These are phyloP conservation scores for pig (Sus scrofa) DNA, from an alignment of 2,113 vertebrate genomes.

Conservation along the genomic window T2T-Sscrofa CM000830.6:33767501-33768000, in stretches of 20 bases:
- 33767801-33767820: background rate
- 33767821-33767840: background rate
- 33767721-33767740: slow-evolving; percentile 43
- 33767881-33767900: background rate
- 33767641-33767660: background rate
- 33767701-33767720: slow-evolving; percentile 47
- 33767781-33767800: background rate
- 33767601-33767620: background rate
- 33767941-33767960: background rate
- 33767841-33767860: slow-evolving; percentile 15
- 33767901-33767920: slow-evolving; percentile 46
- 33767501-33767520: slow-evolving; percentile 32
- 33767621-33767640: slow-evolving; percentile 49
- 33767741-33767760: slow-evolving; percentile 46
- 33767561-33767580: slow-evolving; percentile 50
- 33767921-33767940: background rate
- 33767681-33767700: slow-evolving; percentile 57
- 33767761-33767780: slow-evolving; percentile 19
- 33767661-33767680: slow-evolving; percentile 54
- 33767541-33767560: slow-evolving; percentile 44
- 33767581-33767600: slow-evolving; percentile 45
- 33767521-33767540: slow-evolving; percentile 48
- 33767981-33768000: background rate
- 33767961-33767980: background rate
- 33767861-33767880: slow-evolving; percentile 30